These are phyloP conservation scores for Sisyra terminalis DNA, from an alignment of 2,888 invertebrate genomes.

Conservation along the genomic window DNA sequence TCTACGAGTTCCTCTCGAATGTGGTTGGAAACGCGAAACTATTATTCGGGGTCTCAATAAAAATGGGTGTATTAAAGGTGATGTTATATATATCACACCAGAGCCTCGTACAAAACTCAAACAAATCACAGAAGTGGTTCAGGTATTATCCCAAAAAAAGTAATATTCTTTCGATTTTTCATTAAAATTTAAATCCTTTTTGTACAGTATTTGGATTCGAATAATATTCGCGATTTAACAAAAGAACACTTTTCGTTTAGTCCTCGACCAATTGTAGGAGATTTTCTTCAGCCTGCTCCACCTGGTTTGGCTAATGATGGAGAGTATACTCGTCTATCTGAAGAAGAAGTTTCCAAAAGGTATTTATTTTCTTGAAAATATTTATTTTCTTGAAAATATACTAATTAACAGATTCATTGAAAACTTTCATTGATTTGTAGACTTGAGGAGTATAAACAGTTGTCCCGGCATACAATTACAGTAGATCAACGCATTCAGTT, in stretches of 20 bases:
- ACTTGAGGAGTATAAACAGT: conserved; percentile 47
- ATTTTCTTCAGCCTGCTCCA: conserved; percentile 67
- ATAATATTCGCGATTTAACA: conserved; percentile 44
- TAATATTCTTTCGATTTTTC: conserved; percentile 5
- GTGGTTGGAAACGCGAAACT: conserved; percentile 87
- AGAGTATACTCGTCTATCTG: conserved; percentile 60
- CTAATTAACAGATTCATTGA: conserved; percentile 6
- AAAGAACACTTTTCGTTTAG: conserved; percentile 88
- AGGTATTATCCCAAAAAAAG: conserved; percentile 29
- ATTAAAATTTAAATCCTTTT: conserved; percentile 13
- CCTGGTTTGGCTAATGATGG: conserved; percentile 42
- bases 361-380: conserved; percentile 26
- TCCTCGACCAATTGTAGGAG: conserved; percentile 75
- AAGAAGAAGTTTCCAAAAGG: conserved; percentile 67
- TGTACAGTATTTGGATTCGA: conserved; percentile 57
- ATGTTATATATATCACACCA: conserved; percentile 74
- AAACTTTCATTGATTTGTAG: conserved; percentile 21
- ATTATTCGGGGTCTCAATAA: conserved; percentile 74
- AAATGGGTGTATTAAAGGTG: conserved; percentile 79
- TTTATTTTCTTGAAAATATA: too few relatives aligned
- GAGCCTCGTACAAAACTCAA: conserved; percentile 40
- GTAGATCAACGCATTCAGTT: conserved; percentile 64
- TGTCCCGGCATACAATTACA: conserved; percentile 44
- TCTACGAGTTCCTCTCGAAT: conserved; percentile 43
- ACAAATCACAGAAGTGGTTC: conserved; percentile 44